Evolutionary conservation across 2,113 vertebrate genomes (phyloP).

Genomic region (Eretmochelys imbricata): DNA sequence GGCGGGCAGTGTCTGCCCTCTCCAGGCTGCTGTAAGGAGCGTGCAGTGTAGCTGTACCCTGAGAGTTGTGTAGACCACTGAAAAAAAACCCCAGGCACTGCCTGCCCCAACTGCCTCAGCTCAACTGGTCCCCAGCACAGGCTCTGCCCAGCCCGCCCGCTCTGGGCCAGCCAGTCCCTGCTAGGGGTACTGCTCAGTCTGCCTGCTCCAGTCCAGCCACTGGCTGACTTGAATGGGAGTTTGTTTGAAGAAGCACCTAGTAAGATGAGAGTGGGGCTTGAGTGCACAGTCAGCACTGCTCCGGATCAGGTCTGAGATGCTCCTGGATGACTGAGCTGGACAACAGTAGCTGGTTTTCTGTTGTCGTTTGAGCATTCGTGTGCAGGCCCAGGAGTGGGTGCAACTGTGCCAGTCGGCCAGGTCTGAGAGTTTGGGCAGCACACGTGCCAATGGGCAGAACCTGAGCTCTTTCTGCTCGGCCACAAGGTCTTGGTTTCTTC

Average conservation of each 20-base stretch:
- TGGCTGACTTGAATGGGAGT: background rate
- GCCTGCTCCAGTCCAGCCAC: background rate
- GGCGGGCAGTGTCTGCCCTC: background rate
- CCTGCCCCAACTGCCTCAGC: background rate
- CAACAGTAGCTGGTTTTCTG: background rate
- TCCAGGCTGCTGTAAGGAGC: too few relatives aligned
- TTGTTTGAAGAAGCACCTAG: too few relatives aligned
- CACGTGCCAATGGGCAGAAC: too few relatives aligned
- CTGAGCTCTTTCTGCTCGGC: too few relatives aligned
- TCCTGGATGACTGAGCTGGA: background rate
- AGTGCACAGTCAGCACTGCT: background rate
- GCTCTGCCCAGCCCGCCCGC: background rate
- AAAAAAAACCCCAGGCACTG: background rate
- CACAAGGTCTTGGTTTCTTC: background rate
- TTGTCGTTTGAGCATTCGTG: background rate
- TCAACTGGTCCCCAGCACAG: background rate
- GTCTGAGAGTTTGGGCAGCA: background rate
- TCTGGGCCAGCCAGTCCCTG: background rate
- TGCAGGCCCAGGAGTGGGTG: background rate
- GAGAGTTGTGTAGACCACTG: background rate
- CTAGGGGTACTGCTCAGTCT: background rate
- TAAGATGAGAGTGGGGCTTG: background rate
- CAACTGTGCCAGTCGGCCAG: background rate
- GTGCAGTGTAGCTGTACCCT: too few relatives aligned
- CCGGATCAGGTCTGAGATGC: accelerated